These are phyloP conservation scores for Zelostemma sp. DNA, from an alignment of 1,140 invertebrate genomes.

Conservation along the genomic window DNA sequence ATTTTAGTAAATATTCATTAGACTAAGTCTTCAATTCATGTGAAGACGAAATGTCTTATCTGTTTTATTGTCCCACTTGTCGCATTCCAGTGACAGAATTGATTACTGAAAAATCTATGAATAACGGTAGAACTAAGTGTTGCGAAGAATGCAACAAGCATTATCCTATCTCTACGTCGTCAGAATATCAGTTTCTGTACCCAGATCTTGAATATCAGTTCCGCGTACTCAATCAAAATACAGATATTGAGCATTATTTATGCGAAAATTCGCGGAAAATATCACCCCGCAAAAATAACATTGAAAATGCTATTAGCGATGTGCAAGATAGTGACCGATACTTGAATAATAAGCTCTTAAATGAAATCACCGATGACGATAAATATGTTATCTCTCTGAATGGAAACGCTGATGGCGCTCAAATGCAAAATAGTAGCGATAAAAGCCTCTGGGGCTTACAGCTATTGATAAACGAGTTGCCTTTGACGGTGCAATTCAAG, in stretches of 20 bases:
- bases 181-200: slow-evolving; percentile 21
- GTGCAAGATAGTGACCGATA: slow-evolving; percentile 20
- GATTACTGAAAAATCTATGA: slow-evolving; percentile 1
- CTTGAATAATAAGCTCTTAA: slow-evolving; percentile 8
- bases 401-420: slow-evolving; percentile 31
- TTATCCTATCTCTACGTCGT: slow-evolving; percentile 8
- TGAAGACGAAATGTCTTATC: slow-evolving; percentile 3
- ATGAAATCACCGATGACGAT: not conserved
- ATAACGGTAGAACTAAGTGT: not conserved
- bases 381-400: slow-evolving; percentile 19
- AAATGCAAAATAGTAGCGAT: slow-evolving; percentile 20
- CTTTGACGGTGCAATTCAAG: slow-evolving; percentile 16
- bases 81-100: slow-evolving; percentile 6
- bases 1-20: slow-evolving; percentile 24
- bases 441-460: slow-evolving; percentile 32
- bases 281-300: not conserved
- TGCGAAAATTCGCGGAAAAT: not conserved
- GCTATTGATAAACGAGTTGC: slow-evolving; percentile 34
- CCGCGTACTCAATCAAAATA: slow-evolving; percentile 9
- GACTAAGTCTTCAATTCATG: slow-evolving; percentile 13
- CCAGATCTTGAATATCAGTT: slow-evolving; percentile 35
- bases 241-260: not conserved
- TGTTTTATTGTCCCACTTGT: slow-evolving; percentile 29
- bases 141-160: slow-evolving; percentile 14
- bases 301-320: slow-evolving; percentile 16